A percentile compares a stretch with the other conserved stretches of the same genome.
Evolutionary conservation across 2,113 vertebrate species (phyloP).

Genomic region (Sander lucioperca): DNA sequence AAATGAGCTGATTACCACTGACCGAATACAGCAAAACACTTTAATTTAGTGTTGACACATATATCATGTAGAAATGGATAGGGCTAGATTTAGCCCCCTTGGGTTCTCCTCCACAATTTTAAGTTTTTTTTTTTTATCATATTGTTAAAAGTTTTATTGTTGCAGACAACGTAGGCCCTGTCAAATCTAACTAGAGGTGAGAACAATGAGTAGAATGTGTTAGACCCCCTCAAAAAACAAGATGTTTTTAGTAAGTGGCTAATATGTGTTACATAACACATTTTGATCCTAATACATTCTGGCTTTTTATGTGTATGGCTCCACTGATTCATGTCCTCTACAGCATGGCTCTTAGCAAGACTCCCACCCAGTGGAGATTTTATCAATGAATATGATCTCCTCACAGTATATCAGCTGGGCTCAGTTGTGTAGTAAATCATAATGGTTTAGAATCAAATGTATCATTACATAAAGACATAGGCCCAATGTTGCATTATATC

Average conservation of each 20-base stretch:
- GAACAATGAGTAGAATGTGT: constrained; percentile 21
- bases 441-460: not conserved
- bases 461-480: not conserved
- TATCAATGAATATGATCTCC: constrained; percentile 13
- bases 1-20: constrained; percentile 41
- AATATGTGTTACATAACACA: constrained; percentile 27
- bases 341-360: not conserved
- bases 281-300: constrained; percentile 2
- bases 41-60: not conserved
- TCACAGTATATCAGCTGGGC: constrained; percentile 6
- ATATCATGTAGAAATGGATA: not conserved
- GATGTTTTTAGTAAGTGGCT: constrained; percentile 49
- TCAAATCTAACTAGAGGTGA: not conserved
- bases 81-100: not conserved
- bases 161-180: not conserved
- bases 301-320: constrained; percentile 21
- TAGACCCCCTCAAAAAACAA: not conserved
- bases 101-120: not conserved
- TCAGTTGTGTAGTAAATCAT: not conserved
- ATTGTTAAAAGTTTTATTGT: not conserved
- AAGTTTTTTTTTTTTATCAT: not conserved
- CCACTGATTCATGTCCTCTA: not conserved
- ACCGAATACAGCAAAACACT: constrained; percentile 22
- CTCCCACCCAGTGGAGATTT: not conserved
- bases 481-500: constrained; percentile 7